Base-by-base conservation (phyloP, 1,140 invertebrate species). In the Euura saliciscinereae region DNA sequence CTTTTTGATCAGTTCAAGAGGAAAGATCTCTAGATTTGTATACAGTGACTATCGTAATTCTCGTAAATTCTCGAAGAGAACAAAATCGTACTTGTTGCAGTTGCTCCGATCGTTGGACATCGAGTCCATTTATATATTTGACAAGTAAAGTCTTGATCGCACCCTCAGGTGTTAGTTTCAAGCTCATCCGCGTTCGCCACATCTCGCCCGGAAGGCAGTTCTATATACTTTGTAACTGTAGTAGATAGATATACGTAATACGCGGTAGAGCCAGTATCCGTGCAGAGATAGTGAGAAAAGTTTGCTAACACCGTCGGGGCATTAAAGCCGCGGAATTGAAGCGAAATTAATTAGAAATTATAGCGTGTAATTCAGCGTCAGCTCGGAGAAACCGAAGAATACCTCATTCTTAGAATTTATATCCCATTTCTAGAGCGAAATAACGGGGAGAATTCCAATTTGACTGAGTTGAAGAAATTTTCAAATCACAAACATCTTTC, bases 321-420 rank as follows among this genome's bases (percentile, higher is more conserved):
- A 59, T 59, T 59, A 59, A n/a, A 8, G 51, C 13, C 51, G 51
- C 51, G 51, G 51, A 59, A 59, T 59, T 59, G 51, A 59, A 59
- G 51, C 51, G 51, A 59, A 59, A 59, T 59, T 59, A 59, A 59
- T 59, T 59, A 59, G 51, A 59, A 59, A 59, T 59, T 59, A 59
- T 59, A 59, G 51, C 51, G 51, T 8, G 51, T 59, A 59, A 11
- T n/a, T 59, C 51, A 59, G 51, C 51, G 8, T 59, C 51, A 59
- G 6, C 51, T 28, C 28, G 28, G 28, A 59, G 51, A 59, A 59
- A 11, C 10, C 8, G 6, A 59, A 59, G 51, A 59, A 28, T 28
- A 28, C 1, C 28, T 28, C 28, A 28, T 28, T 28, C 28, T 59
- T 59, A 59, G 51, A 6, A 59, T 11, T 8, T n/a, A 59, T 59